Conservation (phyloP, 2,113 vertebrate species). For the Daphoenositta chrysoptera region DNA sequence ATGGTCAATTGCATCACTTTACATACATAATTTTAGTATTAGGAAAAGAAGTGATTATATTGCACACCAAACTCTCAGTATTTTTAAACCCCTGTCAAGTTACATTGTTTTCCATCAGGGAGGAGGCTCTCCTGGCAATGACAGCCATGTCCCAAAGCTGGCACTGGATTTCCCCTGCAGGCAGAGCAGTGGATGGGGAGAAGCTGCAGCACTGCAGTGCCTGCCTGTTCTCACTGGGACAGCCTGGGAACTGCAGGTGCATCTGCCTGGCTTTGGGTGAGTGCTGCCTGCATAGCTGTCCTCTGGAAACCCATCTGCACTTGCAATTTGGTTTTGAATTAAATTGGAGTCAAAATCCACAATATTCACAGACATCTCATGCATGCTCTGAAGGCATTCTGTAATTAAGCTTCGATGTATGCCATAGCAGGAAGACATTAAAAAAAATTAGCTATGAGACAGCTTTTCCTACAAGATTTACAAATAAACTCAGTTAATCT, state of each 20-base stretch:
- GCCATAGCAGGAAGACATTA: neutral
- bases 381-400: neutral
- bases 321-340: neutral
- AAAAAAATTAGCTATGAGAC: neutral
- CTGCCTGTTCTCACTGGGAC: neutral
- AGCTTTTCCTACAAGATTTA: neutral
- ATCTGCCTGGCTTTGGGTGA: neutral
- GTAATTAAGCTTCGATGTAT: neutral
- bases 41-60: conserved; percentile 10
- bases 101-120: neutral
- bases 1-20: conserved; percentile 10
- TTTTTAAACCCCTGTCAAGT: neutral
- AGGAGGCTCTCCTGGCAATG: neutral
- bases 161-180: neutral
- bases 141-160: neutral
- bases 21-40: conserved; percentile 10
- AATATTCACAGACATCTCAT: neutral
- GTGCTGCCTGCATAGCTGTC: accelerated
- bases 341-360: neutral
- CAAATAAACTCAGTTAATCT: neutral
- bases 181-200: neutral
- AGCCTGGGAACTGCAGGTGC: neutral
- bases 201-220: neutral
- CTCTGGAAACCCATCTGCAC: neutral
- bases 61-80: conserved; percentile 11